Base-by-base conservation (phyloP, 1,140 invertebrate genomes). In the Triops longicaudatus region DNA sequence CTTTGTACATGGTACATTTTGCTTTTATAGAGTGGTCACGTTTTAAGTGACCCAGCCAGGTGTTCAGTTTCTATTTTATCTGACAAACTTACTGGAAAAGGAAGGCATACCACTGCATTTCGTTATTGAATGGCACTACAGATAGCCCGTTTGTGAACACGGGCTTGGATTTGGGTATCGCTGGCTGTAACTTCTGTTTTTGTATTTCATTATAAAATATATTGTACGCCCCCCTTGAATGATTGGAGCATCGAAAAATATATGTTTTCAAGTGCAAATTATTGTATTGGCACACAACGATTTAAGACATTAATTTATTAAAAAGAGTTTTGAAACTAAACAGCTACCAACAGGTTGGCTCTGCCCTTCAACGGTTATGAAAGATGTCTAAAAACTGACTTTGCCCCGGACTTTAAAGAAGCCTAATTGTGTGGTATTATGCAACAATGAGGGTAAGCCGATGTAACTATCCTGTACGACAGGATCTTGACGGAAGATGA, bases 321-420 rank as follows among this genome's bases (percentile, higher is more conserved):
- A 63, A 63, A 63, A 17, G 22, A 63, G 43, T n/a, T 17, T 63
- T 22, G 14, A 63, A 63, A 14, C 14, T n/a, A 22, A 22, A 22
- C 14, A 37, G 31, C 31, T n/a, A n/a, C n/a, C 4, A 5, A 44
- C 43, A 17, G 50, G 50, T 3, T 63, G 50, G 14, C 17, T 50
- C 50, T 7, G 31, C 50, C 50, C 2, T 17, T 17, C 14, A 6
- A 63, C 50, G 6, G 50, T 63, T 37, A 37, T 37, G 31, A 37
- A 2, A 2, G 50, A 14, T 63, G 6, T 73, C 89, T 88, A 95
- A 83, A 94, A 95, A 82, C 92, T 93, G 81, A 94, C 88, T 84
- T 92, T 92, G 74, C 92, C 92, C 79, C 93, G 87, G 71, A 93
- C 90, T 85, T 93, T 93, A 83, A 93, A 94, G 84, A 93, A 95